phyloP scores from a whole-genome alignment of 1,140 invertebrate species.

The Danaus plexippus region DNA sequence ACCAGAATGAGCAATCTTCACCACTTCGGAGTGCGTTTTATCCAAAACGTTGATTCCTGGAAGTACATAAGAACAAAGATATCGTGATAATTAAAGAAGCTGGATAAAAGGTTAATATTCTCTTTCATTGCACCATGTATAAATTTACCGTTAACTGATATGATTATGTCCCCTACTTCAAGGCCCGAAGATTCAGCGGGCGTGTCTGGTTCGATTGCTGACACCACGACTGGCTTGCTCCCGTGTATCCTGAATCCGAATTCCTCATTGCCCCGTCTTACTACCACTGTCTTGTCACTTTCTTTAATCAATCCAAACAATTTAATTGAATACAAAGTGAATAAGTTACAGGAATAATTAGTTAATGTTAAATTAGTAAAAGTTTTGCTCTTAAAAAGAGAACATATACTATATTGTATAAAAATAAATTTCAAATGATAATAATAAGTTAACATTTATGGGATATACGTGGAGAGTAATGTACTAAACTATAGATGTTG shows the following conservation, averaged over 20 bases:
- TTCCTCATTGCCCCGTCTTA: constrained; percentile 87
- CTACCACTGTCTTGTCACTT: constrained; percentile 88
- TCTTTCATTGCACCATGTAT: not conserved
- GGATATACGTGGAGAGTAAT: no score
- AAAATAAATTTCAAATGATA: no score
- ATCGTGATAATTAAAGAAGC: no score
- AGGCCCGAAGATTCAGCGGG: constrained; percentile 92
- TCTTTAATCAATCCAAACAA: constrained; percentile 67
- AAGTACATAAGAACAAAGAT: constrained; percentile 29
- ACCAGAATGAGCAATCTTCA: constrained; percentile 91
- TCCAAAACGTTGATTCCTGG: constrained; percentile 86
- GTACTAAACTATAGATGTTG: no score
- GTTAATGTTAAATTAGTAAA: no score
- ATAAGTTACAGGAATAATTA: no score
- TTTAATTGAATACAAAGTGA: no score
- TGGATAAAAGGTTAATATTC: no score
- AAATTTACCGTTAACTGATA: constrained; percentile 86
- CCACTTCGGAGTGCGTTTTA: constrained; percentile 94
- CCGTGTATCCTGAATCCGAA: constrained; percentile 97
- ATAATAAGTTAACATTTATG: no score
- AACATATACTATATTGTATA: no score
- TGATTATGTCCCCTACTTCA: constrained; percentile 94
- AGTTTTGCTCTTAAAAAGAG: no score
- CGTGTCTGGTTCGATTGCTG: constrained; percentile 92
- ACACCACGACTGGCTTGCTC: constrained; percentile 94